Conservation (phyloP, 2,888 invertebrate species). For the Aspidiotus destructor region DNA sequence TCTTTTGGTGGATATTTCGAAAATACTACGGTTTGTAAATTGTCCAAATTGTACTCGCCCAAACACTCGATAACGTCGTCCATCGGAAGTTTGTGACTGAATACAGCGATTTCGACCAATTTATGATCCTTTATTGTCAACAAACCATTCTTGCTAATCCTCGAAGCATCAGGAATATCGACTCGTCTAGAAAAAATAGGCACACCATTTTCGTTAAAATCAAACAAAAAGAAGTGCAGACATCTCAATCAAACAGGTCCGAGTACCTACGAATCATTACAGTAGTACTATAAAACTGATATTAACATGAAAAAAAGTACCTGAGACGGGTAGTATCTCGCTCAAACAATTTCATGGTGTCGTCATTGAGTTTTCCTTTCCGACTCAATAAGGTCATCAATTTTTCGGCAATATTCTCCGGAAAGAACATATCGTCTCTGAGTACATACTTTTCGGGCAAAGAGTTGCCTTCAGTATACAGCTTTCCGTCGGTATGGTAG, state of each 20-base stretch:
- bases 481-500: too few species aligned
- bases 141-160: slow-evolving; percentile 2
- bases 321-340: slow-evolving; percentile 6
- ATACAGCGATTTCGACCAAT: slow-evolving; percentile 10
- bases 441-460: not conserved
- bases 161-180: slow-evolving; percentile 7
- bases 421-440: slow-evolving; percentile 11
- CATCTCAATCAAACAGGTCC: not conserved
- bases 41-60: slow-evolving; percentile 6
- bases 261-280: too few species aligned
- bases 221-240: not conserved
- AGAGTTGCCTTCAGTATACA: not conserved
- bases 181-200: not conserved
- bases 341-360: slow-evolving; percentile 7
- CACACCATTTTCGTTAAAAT: not conserved
- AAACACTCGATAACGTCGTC: slow-evolving; percentile 7
- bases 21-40: not conserved
- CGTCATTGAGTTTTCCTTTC: slow-evolving; percentile 11
- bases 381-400: slow-evolving; percentile 8
- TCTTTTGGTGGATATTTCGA: slow-evolving; percentile 8
- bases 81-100: slow-evolving; percentile 2
- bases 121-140: slow-evolving; percentile 4
- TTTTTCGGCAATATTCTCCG: slow-evolving; percentile 10
- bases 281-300: too few species aligned
- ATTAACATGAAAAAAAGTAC: not conserved